These are phyloP conservation scores for Neodon shergylaensis DNA, from an alignment of 2,113 vertebrate species.

Conservation along the genomic window DNA sequence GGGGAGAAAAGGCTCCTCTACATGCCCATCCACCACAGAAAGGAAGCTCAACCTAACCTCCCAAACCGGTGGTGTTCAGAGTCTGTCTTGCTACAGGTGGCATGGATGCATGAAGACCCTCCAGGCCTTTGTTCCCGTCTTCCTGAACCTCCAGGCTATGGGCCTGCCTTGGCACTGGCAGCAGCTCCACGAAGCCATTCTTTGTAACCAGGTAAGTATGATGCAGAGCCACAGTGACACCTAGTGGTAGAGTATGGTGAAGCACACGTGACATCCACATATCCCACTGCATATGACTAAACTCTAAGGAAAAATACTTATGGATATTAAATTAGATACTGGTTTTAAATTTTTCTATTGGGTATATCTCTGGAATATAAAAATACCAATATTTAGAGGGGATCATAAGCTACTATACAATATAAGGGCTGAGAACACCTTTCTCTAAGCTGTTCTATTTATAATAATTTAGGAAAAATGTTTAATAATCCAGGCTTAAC, in stretches of 20 bases:
- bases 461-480: conserved; percentile 70
- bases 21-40: neutral
- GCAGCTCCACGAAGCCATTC: neutral
- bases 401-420: conserved; percentile 66
- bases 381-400: conserved; percentile 60
- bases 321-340: conserved; percentile 69
- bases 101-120: neutral
- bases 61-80: conserved; percentile 47
- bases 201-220: conserved; percentile 50
- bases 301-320: conserved; percentile 66
- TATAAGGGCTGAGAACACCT: conserved; percentile 73
- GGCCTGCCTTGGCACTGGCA: neutral
- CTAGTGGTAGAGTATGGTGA: conserved; percentile 55
- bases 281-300: neutral
- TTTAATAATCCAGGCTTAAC: conserved; percentile 50
- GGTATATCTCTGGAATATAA: conserved; percentile 74
- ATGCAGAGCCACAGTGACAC: conserved; percentile 70
- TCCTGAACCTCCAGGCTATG: neutral
- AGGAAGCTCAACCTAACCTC: neutral
- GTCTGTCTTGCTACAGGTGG: conserved; percentile 31
- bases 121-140: neutral
- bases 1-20: neutral
- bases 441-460: conserved; percentile 75
- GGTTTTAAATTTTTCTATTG: conserved; percentile 66
- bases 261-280: conserved; percentile 55